Evolutionary conservation across 2,113 vertebrate species (phyloP), one percentile per base, ranked within the genome.

Genomic region (Gasterosteus nipponicus): DNA sequence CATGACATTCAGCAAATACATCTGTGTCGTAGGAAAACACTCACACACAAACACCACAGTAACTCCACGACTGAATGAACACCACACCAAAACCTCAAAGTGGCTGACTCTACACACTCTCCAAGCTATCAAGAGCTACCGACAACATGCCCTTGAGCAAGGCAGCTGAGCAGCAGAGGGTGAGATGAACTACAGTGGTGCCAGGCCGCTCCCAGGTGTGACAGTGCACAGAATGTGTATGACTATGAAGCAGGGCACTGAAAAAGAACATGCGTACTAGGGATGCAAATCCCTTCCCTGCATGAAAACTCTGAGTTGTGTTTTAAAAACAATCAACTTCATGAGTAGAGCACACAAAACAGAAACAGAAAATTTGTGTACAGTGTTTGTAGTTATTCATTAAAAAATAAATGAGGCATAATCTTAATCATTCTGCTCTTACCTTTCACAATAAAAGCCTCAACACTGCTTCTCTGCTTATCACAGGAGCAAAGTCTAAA

Each of bases 221-320:
- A 63, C 16, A 49, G 42, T 42, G 58, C 31, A 64, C 49, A 80
- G 46, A 79, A 63, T 67, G 39, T 74, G 26, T 65, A 49, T 47
- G 77, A 73, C 60, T 41, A 60, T 79, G 56, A 81, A 74, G 63
- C 62, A 72, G 53, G 44, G 72, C 18, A 22, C 65, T 59, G 64
- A 71, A 77, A 84, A 82, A 74, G 77, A 83, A 85, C 75, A 81
- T 74, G 82, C 80, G 53, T 33, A 56, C 59, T 86, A 90, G 81
- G n/a, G n/a, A n/a, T n/a, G n/a, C 88, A 73, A 69, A 82, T 74
- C 3, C 41, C 39, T n/a, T 47, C 44, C 59, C 46, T 51, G 58
- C 31, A 44, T 42, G 49, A 82, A 63, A 41, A 72, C 22, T 26
- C 22, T 26, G 22, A 26, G 22, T 26, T 26, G 22, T 26, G 22